Conservation (phyloP, 2,113 vertebrate genomes). For the Oriolus oriolus region DNA sequence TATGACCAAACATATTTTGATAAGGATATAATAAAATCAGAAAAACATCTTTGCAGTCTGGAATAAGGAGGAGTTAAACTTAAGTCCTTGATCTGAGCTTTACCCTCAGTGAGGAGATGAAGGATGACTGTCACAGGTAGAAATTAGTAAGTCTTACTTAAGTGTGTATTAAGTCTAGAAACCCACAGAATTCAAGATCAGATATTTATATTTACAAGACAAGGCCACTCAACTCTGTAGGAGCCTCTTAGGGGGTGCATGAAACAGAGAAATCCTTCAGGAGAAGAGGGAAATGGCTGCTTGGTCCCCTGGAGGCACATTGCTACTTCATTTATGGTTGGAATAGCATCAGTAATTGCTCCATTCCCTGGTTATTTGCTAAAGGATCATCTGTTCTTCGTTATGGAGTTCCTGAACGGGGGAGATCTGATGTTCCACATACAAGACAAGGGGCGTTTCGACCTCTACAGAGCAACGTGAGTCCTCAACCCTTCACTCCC, state of each 20-base stretch:
- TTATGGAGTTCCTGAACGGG: constrained; percentile 98
- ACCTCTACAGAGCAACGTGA: constrained; percentile 89
- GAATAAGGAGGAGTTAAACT: neutral
- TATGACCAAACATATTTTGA: accelerated
- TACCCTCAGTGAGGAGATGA: neutral
- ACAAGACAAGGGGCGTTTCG: constrained; percentile 97
- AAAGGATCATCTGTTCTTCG: constrained; percentile 97
- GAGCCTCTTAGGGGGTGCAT: neutral
- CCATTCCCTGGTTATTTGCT: neutral
- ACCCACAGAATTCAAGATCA: neutral
- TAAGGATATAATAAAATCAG: neutral
- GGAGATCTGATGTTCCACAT: constrained; percentile 99
- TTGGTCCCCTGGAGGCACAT: neutral
- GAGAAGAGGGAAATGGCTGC: neutral
- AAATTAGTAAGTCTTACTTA: neutral
- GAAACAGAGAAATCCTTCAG: neutral
- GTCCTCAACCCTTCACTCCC: neutral
- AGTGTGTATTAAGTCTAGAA: neutral
- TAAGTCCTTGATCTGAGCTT: neutral
- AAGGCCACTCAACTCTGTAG: neutral
- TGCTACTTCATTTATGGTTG: neutral
- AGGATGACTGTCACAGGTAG: neutral
- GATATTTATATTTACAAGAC: neutral
- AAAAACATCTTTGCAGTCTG: neutral
- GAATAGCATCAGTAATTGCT: neutral